Percentiles rank a stretch among this genome's conserved stretches.
Evolutionary conservation across 2,113 vertebrate species (phyloP).

Genomic region (Datnioides undecimradiatus): DNA sequence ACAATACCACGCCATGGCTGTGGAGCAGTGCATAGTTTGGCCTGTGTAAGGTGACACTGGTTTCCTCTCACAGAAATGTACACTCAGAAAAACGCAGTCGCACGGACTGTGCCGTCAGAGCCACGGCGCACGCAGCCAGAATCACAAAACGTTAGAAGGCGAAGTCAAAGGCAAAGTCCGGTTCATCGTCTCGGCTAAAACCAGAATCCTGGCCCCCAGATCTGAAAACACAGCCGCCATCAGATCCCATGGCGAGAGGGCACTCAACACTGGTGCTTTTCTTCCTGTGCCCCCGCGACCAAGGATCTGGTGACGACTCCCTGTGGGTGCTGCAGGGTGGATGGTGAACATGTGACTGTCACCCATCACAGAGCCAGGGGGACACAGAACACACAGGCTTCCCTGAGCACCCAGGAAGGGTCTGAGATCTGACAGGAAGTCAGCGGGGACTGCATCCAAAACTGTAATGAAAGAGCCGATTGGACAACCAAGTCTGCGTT

Average conservation of each 20-base stretch:
- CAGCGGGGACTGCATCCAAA: no score
- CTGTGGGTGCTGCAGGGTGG: background rate
- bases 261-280: background rate
- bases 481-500: background rate
- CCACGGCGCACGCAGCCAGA: background rate
- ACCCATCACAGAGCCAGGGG: background rate
- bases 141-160: constrained; percentile 6
- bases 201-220: background rate
- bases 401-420: background rate
- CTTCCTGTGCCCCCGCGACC: no score
- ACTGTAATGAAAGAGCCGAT: no score
- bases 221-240: background rate
- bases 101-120: background rate
- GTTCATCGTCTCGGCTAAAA: background rate
- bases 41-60: constrained; percentile 14
- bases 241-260: background rate
- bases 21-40: constrained; percentile 38
- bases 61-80: constrained; percentile 1
- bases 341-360: background rate
- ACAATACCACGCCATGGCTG: background rate
- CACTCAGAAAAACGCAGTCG: background rate
- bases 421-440: no score
- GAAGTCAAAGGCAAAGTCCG: background rate
- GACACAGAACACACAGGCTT: background rate
- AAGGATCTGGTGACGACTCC: background rate